A percentile compares a stretch with the other conserved stretches of the same genome.
These are phyloP conservation scores for Platyura marginata DNA, from an alignment of 1,140 invertebrate genomes.

Conservation along the genomic window DNA sequence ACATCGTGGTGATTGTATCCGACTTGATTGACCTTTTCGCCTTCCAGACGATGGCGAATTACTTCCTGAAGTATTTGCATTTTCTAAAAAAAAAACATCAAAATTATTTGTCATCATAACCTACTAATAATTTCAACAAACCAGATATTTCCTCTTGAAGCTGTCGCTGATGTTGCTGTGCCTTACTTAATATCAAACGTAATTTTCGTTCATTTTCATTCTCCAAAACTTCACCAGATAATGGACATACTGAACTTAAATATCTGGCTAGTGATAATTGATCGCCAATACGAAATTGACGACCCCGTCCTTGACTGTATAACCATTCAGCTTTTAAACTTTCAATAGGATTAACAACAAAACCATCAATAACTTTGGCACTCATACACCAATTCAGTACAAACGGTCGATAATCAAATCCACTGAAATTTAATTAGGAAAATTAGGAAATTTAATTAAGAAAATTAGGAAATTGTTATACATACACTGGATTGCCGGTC, in stretches of 20 bases:
- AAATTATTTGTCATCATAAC: too few species aligned
- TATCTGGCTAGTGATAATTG: conserved; percentile 67
- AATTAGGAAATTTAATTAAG: background rate
- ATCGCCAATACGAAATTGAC: conserved; percentile 70
- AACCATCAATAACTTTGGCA: conserved; percentile 73
- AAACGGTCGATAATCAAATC: conserved; percentile 83
- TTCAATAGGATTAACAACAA: conserved; percentile 73
- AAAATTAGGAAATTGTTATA: conserved; percentile 1
- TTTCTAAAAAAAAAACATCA: conserved; percentile 9
- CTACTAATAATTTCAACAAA: too few species aligned
- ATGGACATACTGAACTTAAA: conserved; percentile 54
- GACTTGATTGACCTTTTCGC: conserved; percentile 16
- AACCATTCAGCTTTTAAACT: conserved; percentile 90
- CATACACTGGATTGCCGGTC: conserved; percentile 17
- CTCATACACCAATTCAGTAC: conserved; percentile 84
- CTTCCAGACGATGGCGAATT: conserved; percentile 21
- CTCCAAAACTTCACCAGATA: conserved; percentile 53
- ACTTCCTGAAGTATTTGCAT: conserved; percentile 17
- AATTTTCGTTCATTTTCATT: conserved; percentile 74
- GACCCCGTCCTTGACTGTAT: conserved; percentile 78
- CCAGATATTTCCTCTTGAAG: conserved; percentile 40
- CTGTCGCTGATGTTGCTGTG: conserved; percentile 74
- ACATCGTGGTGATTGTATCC: conserved; percentile 23
- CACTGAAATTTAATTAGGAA: conserved; percentile 30
- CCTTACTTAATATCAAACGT: conserved; percentile 67